Evolutionary conservation across 1,140 invertebrate genomes (phyloP), one percentile per base, ranked within the genome.

Genomic region (Coelopa frigida): DNA sequence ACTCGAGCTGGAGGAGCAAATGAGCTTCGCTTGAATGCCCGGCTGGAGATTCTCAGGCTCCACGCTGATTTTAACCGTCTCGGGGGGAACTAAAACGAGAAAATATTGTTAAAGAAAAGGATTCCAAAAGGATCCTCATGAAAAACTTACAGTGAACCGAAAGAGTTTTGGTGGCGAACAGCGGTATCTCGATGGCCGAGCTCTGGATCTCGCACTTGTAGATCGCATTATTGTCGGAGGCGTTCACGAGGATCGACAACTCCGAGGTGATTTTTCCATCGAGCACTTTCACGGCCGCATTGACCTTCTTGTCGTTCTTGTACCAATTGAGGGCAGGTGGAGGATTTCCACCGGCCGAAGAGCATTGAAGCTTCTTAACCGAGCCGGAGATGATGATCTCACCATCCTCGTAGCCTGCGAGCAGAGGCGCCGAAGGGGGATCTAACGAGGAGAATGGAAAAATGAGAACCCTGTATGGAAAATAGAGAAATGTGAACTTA

Each of bases 201-300:
- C 96, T 97, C 2, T 81, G 79, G 0, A 92, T 93, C 61, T 94
- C 87, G 70, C 94, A 98, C 59, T 85, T 79, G 60, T 94, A 91
- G 53, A 82, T 79, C 0, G 89, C 89, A 53, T 84, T 84, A 69
- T 96, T 97, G 70, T 96, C 94, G 1, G 86, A 87, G 2, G 85
- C 81, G 56, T 91, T 90, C 0, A 89, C 82, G 22, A 89, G 68
- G 26, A 95, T 80, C 6, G 80, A 80, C 44, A 95, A 72, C 68
- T 94, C 89, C 0, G 87, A 82, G 12, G 81, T 80, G 7, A 93
- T 87, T 8, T 84, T 82, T 46, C 84, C 87, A 51, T 89, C 87
- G 7, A 77, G 79, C 1, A 76, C 75, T 58, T 80, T 84, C 8
- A 76, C 70, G 29, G 75, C 71, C 29, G 81, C 82, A 53, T 76